Percentiles rank a stretch among this genome's conserved stretches.
Conservation (phyloP, 2,113 vertebrate species). For the Neofelis nebulosa region DNA sequence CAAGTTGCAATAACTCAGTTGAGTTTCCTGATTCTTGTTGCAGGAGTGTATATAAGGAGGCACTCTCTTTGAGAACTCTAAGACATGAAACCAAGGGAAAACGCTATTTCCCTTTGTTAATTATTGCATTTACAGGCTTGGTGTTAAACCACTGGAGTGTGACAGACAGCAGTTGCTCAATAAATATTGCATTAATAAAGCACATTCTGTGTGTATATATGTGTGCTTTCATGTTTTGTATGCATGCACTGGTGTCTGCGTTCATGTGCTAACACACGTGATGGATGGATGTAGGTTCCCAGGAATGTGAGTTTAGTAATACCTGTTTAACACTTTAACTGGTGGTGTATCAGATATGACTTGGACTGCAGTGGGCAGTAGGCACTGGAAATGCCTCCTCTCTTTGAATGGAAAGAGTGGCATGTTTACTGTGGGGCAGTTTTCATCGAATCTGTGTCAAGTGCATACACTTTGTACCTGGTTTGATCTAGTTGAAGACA, state of each 20-base stretch:
- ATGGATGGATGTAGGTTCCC: neutral
- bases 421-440: neutral
- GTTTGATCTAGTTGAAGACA: conserved; percentile 45
- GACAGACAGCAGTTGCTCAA: neutral
- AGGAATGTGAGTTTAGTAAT: neutral
- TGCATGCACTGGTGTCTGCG: neutral
- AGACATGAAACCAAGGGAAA: neutral
- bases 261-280: neutral
- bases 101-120: conserved; percentile 12
- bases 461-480: neutral
- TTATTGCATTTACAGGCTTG: neutral
- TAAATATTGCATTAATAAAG: neutral
- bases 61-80: conserved; percentile 67
- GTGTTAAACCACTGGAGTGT: neutral
- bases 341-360: neutral
- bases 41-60: conserved; percentile 49
- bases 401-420: neutral
- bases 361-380: neutral
- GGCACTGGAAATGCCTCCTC: neutral
- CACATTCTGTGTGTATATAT: neutral
- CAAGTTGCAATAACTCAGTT: conserved; percentile 69
- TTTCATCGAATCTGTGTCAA: conserved; percentile 1
- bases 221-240: neutral
- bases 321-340: neutral
- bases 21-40: conserved; percentile 66